A percentile compares a stretch with the other conserved stretches of the same genome.
Conservation (phyloP, 2,888 invertebrate species). For the Cheilosia urbana region DNA sequence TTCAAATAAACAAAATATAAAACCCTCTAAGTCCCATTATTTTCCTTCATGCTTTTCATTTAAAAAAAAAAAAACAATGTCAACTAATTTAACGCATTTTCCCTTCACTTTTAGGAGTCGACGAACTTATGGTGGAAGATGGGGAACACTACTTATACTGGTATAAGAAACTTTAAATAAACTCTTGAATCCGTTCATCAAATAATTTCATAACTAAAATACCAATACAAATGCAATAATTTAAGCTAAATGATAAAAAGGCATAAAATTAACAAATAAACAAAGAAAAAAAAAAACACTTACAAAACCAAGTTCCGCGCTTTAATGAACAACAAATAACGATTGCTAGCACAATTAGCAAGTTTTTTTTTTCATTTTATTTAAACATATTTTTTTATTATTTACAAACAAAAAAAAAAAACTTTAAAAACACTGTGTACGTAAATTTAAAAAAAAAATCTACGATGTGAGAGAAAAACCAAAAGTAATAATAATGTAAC, state of each 20-base stretch:
- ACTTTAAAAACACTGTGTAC: no score
- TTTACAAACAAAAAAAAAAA: constrained; percentile 47
- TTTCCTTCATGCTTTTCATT: no score
- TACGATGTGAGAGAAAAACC: constrained; percentile 42
- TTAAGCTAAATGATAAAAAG: constrained; percentile 64
- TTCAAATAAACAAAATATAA: no score
- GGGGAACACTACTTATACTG: constrained; percentile 95
- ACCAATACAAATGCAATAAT: constrained; percentile 69
- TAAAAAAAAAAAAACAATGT: not conserved
- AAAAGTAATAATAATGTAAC: constrained; percentile 20
- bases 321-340: constrained; percentile 64
- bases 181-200: constrained; percentile 27
- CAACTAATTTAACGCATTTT: not conserved
- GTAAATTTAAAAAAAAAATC: constrained; percentile 37
- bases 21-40: not conserved
- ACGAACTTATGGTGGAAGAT: constrained; percentile 93
- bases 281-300: constrained; percentile 35
- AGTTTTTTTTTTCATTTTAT: constrained; percentile 71
- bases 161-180: constrained; percentile 93
- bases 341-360: constrained; percentile 48
- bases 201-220: constrained; percentile 57
- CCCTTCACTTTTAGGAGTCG: constrained; percentile 87
- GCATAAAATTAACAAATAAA: constrained; percentile 20
- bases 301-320: constrained; percentile 71
- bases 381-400: constrained; percentile 71